These are phyloP conservation scores for Marmota monax DNA, from an alignment of 2,113 vertebrate genomes.

Conservation along the genomic window DNA sequence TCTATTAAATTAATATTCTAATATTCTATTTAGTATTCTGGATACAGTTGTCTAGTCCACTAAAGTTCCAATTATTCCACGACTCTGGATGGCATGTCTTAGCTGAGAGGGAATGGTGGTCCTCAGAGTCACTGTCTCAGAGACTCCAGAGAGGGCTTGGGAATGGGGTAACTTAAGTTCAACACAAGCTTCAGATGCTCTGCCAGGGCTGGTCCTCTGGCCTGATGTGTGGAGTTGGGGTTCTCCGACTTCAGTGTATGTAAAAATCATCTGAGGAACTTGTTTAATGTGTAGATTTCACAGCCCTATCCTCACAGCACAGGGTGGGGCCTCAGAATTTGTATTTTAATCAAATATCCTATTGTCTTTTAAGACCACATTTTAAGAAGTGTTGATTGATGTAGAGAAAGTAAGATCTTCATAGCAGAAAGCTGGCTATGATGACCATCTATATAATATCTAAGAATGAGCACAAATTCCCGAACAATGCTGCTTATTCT, in stretches of 20 bases:
- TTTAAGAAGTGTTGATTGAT: conserved; percentile 15
- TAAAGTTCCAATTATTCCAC: not conserved
- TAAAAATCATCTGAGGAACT: not conserved
- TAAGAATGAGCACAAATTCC: conserved; percentile 10
- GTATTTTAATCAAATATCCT: not conserved
- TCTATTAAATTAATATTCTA: no score
- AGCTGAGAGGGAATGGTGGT: not conserved
- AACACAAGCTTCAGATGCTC: not conserved
- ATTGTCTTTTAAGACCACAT: not conserved
- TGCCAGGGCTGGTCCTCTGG: not conserved
- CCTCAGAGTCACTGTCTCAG: not conserved
- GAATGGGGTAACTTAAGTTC: not conserved
- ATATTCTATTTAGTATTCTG: no score
- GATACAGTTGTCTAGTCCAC: no score
- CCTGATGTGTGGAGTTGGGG: not conserved
- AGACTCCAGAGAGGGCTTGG: not conserved
- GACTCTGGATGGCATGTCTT: not conserved
- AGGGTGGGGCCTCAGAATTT: not conserved
- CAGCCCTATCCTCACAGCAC: not conserved
- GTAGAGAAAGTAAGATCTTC: not conserved
- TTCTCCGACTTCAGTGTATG: not conserved
- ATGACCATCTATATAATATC: not conserved
- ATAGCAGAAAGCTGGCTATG: not conserved
- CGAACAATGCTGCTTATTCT: not conserved
- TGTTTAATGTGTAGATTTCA: conserved; percentile 9